Percentiles rank a stretch among this genome's conserved stretches.
Evolutionary conservation across 2,797 vertebrate genomes (phyloP).

Genomic region (Lepus oiostolus): DNA sequence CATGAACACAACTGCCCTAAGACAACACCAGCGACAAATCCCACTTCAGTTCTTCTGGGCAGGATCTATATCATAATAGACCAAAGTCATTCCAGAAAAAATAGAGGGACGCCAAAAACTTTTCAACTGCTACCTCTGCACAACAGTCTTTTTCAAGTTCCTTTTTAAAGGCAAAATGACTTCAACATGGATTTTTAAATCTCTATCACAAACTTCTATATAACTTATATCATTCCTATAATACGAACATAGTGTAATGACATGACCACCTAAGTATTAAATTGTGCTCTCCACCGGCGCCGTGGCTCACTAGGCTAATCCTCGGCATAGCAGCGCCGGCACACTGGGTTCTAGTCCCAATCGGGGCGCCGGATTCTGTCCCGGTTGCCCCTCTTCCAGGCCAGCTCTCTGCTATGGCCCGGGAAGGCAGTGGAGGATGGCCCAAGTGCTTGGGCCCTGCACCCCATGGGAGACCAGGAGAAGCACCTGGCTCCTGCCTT

Average conservation of each 20-base stretch:
- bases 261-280: constrained; percentile 32
- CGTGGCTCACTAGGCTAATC: too few species aligned
- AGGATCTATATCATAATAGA: constrained; percentile 35
- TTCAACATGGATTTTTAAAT: constrained; percentile 32
- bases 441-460: too few species aligned
- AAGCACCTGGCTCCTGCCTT: too few species aligned
- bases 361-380: too few species aligned
- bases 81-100: constrained; percentile 58
- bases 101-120: constrained; percentile 28
- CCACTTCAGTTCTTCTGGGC: not conserved
- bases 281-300: not conserved
- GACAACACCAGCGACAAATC: not conserved
- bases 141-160: constrained; percentile 35
- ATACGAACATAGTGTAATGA: not conserved
- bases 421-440: too few species aligned
- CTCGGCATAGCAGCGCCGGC: too few species aligned
- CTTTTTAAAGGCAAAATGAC: constrained; percentile 34
- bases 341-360: too few species aligned
- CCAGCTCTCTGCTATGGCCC: too few species aligned
- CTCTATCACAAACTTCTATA: constrained; percentile 13
- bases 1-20: not conserved
- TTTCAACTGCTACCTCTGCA: constrained; percentile 26
- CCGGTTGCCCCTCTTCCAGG: too few species aligned
- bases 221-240: constrained; percentile 14
- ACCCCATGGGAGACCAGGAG: too few species aligned